A percentile compares a stretch with the other conserved stretches of the same genome.
phyloP scores from a whole-genome alignment of 2,888 invertebrate species.

The Drosophila fungiperda region DNA sequence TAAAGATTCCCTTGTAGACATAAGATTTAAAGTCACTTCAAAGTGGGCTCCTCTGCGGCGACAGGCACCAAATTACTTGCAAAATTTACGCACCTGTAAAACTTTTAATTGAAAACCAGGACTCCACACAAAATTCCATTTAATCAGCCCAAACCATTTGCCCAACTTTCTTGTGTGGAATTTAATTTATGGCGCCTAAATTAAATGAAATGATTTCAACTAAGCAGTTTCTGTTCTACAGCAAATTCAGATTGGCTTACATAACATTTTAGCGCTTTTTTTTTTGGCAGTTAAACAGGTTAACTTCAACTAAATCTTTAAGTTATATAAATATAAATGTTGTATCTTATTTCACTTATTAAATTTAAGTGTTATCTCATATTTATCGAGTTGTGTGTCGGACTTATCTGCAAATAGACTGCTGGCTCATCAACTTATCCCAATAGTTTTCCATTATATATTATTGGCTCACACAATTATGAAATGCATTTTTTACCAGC shows the following conservation, averaged over 20 bases:
- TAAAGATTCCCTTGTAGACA: neutral
- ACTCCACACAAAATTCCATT: conserved; percentile 49
- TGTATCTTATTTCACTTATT: neutral
- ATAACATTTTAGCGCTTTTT: neutral
- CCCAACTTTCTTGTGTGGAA: conserved; percentile 17
- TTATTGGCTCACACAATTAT: conserved; percentile 25
- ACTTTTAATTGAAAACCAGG: conserved; percentile 83
- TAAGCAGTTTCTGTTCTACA: neutral
- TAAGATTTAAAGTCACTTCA: conserved; percentile 46
- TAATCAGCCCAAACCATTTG: conserved; percentile 40
- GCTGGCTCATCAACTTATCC: too few species aligned
- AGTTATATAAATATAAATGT: neutral
- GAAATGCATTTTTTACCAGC: conserved; percentile 46
- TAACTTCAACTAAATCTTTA: neutral
- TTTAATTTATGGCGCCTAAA: conserved; percentile 60
- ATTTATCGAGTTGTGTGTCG: neutral
- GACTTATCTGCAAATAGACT: conserved; percentile 1
- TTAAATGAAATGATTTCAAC: conserved; percentile 48
- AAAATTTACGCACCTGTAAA: conserved; percentile 74
- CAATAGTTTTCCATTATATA: neutral
- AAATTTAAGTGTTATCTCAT: neutral
- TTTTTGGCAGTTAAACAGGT: neutral
- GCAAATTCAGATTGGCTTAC: conserved; percentile 41
- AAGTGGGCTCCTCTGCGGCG: conserved; percentile 45
- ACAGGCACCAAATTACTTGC: conserved; percentile 21